These are phyloP conservation scores for Limnodromus scolopaceus DNA, from an alignment of 2,797 vertebrate species.

Conservation along the genomic window DNA sequence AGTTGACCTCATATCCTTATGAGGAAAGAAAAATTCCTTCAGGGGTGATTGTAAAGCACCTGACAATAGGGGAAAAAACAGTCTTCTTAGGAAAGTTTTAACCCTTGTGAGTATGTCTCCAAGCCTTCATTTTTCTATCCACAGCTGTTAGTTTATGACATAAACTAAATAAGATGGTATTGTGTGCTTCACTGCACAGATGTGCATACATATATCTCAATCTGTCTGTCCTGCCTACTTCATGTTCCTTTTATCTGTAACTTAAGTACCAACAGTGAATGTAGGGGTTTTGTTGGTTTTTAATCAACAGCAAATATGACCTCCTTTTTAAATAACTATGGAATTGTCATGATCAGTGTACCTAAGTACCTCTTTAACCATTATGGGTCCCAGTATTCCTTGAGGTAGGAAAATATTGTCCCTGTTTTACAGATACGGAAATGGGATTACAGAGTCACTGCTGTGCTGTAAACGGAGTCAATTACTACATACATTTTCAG, in stretches of 20 bases:
- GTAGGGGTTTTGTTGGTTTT: neutral
- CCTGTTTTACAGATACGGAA: neutral
- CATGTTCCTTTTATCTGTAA: neutral
- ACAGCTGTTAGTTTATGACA: neutral
- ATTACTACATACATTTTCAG: neutral
- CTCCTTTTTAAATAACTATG: neutral
- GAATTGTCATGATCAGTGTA: neutral
- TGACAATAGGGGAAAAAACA: neutral
- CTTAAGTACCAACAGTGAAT: neutral
- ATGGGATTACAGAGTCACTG: neutral
- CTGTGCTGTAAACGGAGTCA: neutral
- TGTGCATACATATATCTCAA: rapidly evolving
- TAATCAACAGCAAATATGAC: neutral
- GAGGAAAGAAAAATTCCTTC: conserved; percentile 30
- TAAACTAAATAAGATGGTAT: neutral
- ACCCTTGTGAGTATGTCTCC: neutral
- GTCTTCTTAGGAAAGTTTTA: neutral
- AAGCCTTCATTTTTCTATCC: neutral
- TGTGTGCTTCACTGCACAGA: neutral
- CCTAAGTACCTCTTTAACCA: neutral
- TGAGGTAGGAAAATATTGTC: neutral
- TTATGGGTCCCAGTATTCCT: neutral
- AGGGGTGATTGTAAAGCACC: conserved; percentile 22
- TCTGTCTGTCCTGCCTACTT: neutral
- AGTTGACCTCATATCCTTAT: conserved; percentile 45